These are phyloP conservation scores for Spodoptera littoralis DNA, from an alignment of 2,888 invertebrate species.

Conservation along the genomic window DNA sequence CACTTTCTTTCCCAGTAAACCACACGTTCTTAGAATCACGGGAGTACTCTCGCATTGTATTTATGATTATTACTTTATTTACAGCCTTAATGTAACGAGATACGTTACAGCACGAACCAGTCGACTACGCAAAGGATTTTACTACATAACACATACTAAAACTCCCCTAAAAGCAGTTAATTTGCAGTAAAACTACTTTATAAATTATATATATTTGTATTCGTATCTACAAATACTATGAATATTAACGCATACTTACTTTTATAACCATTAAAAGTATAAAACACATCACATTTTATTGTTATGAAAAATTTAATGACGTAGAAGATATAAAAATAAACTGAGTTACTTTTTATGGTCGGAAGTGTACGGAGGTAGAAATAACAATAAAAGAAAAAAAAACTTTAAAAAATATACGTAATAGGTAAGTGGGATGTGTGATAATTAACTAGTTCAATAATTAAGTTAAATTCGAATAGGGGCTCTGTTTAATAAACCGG, in stretches of 20 bases:
- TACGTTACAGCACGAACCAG: not conserved
- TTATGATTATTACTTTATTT: not conserved
- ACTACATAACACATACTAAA: constrained; percentile 31
- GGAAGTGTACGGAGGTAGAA: constrained; percentile 24
- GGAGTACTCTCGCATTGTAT: not conserved
- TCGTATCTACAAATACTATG: constrained; percentile 15
- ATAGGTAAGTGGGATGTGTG: constrained; percentile 31
- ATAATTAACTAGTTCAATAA: constrained; percentile 49
- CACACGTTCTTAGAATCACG: not conserved
- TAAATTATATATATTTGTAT: constrained; percentile 27
- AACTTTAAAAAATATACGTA: constrained; percentile 1
- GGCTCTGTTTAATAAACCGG: constrained; percentile 27
- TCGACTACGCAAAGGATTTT: constrained; percentile 8
- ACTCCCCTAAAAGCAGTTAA: constrained; percentile 15
- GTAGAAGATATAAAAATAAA: constrained; percentile 41
- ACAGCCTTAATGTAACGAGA: not conserved
- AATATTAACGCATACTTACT: constrained; percentile 29
- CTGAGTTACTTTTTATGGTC: constrained; percentile 15
- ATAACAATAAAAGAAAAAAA: constrained; percentile 17
- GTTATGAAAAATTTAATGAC: constrained; percentile 41
- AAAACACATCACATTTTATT: constrained; percentile 32
- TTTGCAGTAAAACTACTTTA: constrained; percentile 26
- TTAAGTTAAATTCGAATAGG: constrained; percentile 31
- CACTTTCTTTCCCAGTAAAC: not conserved
- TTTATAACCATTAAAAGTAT: constrained; percentile 26